Base-by-base conservation (phyloP, 2,888 invertebrate species). In the Chirona hameri region DNA sequence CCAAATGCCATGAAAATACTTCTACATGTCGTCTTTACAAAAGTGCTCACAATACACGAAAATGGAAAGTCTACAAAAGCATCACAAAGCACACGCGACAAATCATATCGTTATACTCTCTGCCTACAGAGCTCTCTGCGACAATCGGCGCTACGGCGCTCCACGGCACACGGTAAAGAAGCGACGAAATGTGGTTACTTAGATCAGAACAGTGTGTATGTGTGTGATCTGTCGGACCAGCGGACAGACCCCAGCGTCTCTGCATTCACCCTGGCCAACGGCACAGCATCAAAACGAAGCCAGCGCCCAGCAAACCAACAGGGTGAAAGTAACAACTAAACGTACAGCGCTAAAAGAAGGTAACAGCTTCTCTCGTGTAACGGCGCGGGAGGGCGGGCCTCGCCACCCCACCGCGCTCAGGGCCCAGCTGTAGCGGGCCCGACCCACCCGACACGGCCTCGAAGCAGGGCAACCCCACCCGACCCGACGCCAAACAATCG, bases 1-100 rank as follows among this genome's bases (percentile, higher is more conserved):
- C n/a, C 39, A 39, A 76, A 46, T 76, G 76, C 76, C 76, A 76
- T 76, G 76, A 76, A 76, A 76, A 76, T 76, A 76, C 46, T 76
- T 72, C 39, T 46, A 76, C 69, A 69, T n/a, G n/a, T 31, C 18
- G 31, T 76, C 46, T 76, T 76, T 46, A 76, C 76, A 76, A 76
- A n/a, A 46, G 72, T 39, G 60, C 4, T 18, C 69, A 69, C 29
- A n/a, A 27, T 29, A 72, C 72, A 72, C 52, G 18, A 18, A 72
- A 18, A 31, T 39, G 46, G 46, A 76, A 9, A 24, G 15, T 7
- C 76, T 46, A 46, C 24, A 76, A 76, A 76, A 76, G 39, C 76
- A 76, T 15, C 27, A 39, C 12, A 24, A 76, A 76, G 46, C 46
- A 27, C 76, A 24, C 46, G 24, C 24, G 0, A 46, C 24, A 76